Base-by-base conservation (phyloP, 2,797 vertebrate species). In the Setipinna tenuifilis region DNA sequence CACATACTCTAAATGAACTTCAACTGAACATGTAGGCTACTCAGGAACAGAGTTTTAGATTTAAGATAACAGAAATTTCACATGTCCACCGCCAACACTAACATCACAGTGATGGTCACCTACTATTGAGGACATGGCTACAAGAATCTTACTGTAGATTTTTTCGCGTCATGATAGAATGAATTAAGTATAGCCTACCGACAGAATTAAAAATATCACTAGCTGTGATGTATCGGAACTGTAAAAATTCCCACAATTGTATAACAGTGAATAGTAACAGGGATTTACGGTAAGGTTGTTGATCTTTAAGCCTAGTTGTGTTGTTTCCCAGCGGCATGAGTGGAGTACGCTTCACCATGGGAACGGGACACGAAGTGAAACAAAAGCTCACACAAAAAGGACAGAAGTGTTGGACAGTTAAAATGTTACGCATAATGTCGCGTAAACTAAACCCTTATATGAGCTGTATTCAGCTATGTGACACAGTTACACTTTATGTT, bases 311-410 rank as follows among this genome's bases (percentile, higher is more conserved):
- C 14, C 14, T 71, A 35, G 68, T 16, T 71, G 25, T 68, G 25
- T 31, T 10, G 65, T 28, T 71, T 75, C 68, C 17, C 68, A 75
- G 35, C 71, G 35, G 31, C 71, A 41, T 78, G 71, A 78, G 16
- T 78, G 35, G 17, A 21, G 31, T 78, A 89, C 87, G 91, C 92
- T 93, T 96, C 94, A 95, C 95, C 95, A 96, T 96, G 94, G 94
- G 90, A 95, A 96, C 95, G 89, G 91, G 62, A 83, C 82, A 59
- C 83, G 31, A 46, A 23, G 48, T 25, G 59, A 90, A 91, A 91
- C 87, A 90, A 91, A 87, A 87, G 81, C 28, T 41, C 6, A 28
- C 21, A 62, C 35, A 81, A 81, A 81, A 44, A 50, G 83, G 57
- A 50, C 78, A 86, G 46, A 35, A 23, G 31, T 84, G 71, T 75